A percentile compares a stretch with the other conserved stretches of the same genome.
These are phyloP conservation scores for Ridgeia piscesae DNA, from an alignment of 1,140 invertebrate species.

Conservation along the genomic window DNA sequence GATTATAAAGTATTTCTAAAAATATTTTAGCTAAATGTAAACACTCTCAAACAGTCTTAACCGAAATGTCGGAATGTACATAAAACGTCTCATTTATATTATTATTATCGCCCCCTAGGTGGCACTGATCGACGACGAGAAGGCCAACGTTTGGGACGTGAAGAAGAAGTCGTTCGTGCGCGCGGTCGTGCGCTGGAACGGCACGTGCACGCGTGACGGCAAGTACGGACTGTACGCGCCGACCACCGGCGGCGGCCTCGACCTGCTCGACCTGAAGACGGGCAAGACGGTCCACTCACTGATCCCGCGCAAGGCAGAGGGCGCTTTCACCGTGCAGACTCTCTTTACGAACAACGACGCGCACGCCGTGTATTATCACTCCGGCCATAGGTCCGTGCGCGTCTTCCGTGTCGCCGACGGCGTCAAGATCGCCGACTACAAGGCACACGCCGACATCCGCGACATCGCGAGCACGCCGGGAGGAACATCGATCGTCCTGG, in stretches of 20 bases:
- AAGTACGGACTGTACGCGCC: conserved; percentile 92
- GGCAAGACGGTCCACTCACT: conserved; percentile 80
- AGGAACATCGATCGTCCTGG: conserved; percentile 78
- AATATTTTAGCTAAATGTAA: no score
- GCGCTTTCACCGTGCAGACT: conserved; percentile 92
- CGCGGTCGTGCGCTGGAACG: conserved; percentile 62
- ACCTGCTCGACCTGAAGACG: conserved; percentile 60
- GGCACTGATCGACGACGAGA: conserved; percentile 86
- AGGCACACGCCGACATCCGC: conserved; percentile 87
- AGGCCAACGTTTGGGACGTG: conserved; percentile 71
- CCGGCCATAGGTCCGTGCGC: conserved; percentile 85
- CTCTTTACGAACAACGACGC: conserved; percentile 92
- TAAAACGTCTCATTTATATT: no score
- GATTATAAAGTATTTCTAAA: no score
- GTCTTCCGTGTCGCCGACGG: conserved; percentile 88
- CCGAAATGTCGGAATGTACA: no score
- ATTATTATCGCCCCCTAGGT: conserved; percentile 51
- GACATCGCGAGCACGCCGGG: conserved; percentile 80
- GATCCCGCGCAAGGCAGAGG: conserved; percentile 86
- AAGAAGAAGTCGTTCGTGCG: conserved; percentile 60
- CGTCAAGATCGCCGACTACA: conserved; percentile 87
- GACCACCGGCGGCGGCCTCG: conserved; percentile 85
- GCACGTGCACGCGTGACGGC: conserved; percentile 58
- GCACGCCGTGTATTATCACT: conserved; percentile 96
- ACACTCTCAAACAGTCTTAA: no score